Conservation (phyloP, 2,888 invertebrate species). For the Tetragonisca angustula region DNA sequence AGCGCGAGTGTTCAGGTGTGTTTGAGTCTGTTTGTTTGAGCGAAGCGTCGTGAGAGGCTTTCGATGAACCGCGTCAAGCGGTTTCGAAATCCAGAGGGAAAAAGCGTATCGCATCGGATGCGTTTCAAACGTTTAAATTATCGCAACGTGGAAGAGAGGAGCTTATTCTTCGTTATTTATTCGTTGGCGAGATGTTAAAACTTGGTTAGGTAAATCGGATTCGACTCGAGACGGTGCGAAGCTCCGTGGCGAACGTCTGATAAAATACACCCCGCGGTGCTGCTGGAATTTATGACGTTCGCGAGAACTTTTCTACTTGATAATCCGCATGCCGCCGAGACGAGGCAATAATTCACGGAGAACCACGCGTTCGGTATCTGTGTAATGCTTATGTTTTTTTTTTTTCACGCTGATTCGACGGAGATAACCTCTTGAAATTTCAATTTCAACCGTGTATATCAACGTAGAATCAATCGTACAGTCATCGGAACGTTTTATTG, state of each 20-base stretch:
- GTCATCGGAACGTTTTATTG: too few relatives aligned
- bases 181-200: conserved; percentile 34
- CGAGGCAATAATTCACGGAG: conserved; percentile 42
- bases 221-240: conserved; percentile 27
- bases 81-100: background rate
- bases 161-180: background rate
- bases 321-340: conserved; percentile 30
- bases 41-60: background rate
- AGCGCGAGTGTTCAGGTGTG: background rate
- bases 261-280: conserved; percentile 12
- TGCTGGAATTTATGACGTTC: conserved; percentile 50
- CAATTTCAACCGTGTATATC: background rate
- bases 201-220: conserved; percentile 57
- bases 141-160: too few relatives aligned
- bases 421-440: background rate
- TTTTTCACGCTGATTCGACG: background rate
- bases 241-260: conserved; percentile 8
- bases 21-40: background rate
- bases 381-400: background rate
- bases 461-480: background rate
- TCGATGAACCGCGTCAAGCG: conserved; percentile 31
- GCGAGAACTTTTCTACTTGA: conserved; percentile 42
- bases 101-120: background rate
- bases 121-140: background rate
- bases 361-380: background rate